Evolutionary conservation across 2,888 invertebrate species (phyloP), one percentile per base, ranked within the genome.

Genomic region (Cheiracanthium punctorium): DNA sequence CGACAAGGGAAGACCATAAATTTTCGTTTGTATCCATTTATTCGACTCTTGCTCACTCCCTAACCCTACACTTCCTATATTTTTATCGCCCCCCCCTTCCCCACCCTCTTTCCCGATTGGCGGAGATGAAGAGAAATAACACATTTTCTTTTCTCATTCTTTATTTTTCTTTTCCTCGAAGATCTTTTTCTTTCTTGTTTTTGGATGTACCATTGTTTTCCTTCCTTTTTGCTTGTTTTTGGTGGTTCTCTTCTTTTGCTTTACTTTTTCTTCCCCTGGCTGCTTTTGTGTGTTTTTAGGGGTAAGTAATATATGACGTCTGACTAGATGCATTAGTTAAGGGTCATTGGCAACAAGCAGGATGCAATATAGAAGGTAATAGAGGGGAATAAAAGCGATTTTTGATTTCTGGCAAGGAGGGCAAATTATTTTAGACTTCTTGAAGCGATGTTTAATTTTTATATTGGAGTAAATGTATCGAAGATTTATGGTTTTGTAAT

Each of bases 11-110:
- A 79, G 79, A 74, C 79, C 84, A 85, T 85, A 85, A 85, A 85
- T 85, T 85, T 79, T 85, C 84, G 84, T 85, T 85, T 85, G 79
- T 85, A 79, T 69, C 84, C 79, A 74, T 85, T 85, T 79, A 85
- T 85, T 85, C 69, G 72, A 67, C 43, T 73, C 67, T 32, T 7
- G 64, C 32, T 37, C 65, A 33, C 67, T 67, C 77, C 33, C 69
- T 32, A 32, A 82, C 33, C 64, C 52, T 37, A 33, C 65, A 32
- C 28, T 75, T 48, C 52, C 32, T 52, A 30, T 52, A 48, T 58
- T 73, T 58, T 58, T 73, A 52, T 24, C n/a, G 24, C 65, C 43
- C 73, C 29, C 37, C 80, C 65, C 72, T 32, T 58, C 33, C 74
- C 52, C n/a, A n/a, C n/a, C 58, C 24, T 24, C 58, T 58, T 58